Conservation (phyloP, 2,797 vertebrate species). For the Gobio occitaniae region DNA sequence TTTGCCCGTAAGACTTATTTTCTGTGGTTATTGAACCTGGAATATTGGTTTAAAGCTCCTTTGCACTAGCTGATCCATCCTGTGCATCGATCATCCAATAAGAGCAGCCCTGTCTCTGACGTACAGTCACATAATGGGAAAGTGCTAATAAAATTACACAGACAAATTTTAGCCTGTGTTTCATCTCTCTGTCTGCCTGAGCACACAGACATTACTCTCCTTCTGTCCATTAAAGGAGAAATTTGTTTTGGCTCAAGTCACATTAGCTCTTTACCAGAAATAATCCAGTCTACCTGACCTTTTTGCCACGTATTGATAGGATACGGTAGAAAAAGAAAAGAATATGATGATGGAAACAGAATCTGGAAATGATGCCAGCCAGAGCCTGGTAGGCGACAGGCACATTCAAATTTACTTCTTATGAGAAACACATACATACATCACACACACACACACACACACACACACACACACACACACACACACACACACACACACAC, state of each 20-base stretch:
- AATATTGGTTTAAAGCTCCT: constrained; percentile 15
- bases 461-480: too few species aligned
- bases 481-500: too few species aligned
- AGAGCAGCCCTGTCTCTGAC: constrained; percentile 29
- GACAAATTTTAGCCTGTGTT: constrained; percentile 9
- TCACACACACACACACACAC: too few species aligned
- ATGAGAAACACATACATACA: neutral
- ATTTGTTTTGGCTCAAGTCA: constrained; percentile 32
- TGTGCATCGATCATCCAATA: constrained; percentile 36
- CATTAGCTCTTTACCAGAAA: neutral
- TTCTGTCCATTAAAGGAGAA: constrained; percentile 11
- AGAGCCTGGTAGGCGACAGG: neutral
- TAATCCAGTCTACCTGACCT: neutral
- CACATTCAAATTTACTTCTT: neutral
- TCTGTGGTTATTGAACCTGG: neutral
- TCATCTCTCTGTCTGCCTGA: constrained; percentile 10
- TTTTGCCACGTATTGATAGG: neutral
- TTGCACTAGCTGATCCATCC: constrained; percentile 29
- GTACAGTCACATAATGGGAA: constrained; percentile 40
- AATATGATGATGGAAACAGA: neutral
- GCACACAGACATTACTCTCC: constrained; percentile 3
- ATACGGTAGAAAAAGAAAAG: neutral
- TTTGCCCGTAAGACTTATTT: neutral
- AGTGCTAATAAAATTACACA: constrained; percentile 47
- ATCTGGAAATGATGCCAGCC: neutral